Evolutionary conservation across 1,140 invertebrate species (phyloP), one percentile per base, ranked within the genome.

Genomic region (Meloidogyne chitwoodi): DNA sequence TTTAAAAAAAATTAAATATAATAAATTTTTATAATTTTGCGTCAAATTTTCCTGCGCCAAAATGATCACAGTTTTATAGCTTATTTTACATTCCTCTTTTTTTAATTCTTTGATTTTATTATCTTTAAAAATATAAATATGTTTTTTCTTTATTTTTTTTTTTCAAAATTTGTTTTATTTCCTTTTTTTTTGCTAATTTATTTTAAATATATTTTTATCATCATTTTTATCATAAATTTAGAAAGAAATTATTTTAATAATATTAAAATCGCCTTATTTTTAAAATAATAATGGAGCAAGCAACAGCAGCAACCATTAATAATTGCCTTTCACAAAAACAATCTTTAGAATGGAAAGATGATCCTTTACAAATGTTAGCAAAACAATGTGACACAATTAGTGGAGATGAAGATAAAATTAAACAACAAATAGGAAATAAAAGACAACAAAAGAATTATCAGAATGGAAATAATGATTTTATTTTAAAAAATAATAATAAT

Each of bases 311-410:
- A 34, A 62, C 70, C 26, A 29, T 22, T 44, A 29, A 27, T 27
- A 34, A 72, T 26, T n/a, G 70, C 41, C 48, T 61, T 56, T 1
- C 67, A 24, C 29, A 2, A 29, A 24, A 61, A 31, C 38, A 41
- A 73, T 31, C 26, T n/a, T 14, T 19, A n/a, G 70, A 64, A 34
- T 73, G 70, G 70, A 73, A 63, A 31, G 70, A 73, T n/a, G 48
- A 56, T 56, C 70, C 70, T 29, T 22, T 73, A 10, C 70, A 73
- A 62, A 73, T 73, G 70, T 62, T 73, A 31, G 70, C 70, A 34
- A 73, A 73, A 31, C 70, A 73, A 31, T 73, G 70, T 64, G 70
- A 73, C 56, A 73, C 70, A 34, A 73, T 73, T 64, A 73, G 70
- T 31, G 70, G 70, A 31, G 70, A 61, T 6, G 48, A 41, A 64